Evolutionary conservation across 2,113 vertebrate species (phyloP).

Genomic region (Himantopus leucocephalus): DNA sequence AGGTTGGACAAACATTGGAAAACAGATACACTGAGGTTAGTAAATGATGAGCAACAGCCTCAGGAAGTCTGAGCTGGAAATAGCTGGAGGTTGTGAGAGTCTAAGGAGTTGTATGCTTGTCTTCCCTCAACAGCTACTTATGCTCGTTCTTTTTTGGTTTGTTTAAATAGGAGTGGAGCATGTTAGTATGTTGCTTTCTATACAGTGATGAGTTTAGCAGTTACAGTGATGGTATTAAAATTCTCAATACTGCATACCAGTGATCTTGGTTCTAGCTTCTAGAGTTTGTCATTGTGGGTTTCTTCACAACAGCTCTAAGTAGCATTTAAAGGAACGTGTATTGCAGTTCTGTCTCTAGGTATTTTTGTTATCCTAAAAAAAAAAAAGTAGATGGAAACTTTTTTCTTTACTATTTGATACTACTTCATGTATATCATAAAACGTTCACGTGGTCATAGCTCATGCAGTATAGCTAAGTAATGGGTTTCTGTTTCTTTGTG

Average conservation of each 20-base stretch:
- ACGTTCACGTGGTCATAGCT: background rate
- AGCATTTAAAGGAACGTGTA: background rate
- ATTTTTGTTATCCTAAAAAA: background rate
- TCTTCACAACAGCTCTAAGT: background rate
- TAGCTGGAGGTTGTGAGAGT: background rate
- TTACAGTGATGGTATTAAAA: background rate
- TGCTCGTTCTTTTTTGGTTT: background rate
- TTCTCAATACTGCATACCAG: background rate
- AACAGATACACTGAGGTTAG: background rate
- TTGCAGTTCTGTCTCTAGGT: background rate
- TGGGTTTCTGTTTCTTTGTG: background rate
- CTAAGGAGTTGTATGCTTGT: background rate
- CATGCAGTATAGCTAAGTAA: background rate
- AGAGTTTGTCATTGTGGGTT: background rate
- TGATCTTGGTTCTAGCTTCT: background rate
- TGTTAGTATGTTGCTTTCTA: background rate
- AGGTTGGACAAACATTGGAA: background rate
- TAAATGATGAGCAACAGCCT: background rate
- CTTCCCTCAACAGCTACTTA: background rate
- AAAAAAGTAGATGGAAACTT: background rate
- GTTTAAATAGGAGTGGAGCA: background rate
- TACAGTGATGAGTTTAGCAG: background rate
- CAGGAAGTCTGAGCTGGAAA: background rate
- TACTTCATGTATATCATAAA: background rate
- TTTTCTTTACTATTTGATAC: background rate